Evolutionary conservation across 2,113 vertebrate genomes (phyloP), one percentile per base, ranked within the genome.

Genomic region (Polypterus bichir): DNA sequence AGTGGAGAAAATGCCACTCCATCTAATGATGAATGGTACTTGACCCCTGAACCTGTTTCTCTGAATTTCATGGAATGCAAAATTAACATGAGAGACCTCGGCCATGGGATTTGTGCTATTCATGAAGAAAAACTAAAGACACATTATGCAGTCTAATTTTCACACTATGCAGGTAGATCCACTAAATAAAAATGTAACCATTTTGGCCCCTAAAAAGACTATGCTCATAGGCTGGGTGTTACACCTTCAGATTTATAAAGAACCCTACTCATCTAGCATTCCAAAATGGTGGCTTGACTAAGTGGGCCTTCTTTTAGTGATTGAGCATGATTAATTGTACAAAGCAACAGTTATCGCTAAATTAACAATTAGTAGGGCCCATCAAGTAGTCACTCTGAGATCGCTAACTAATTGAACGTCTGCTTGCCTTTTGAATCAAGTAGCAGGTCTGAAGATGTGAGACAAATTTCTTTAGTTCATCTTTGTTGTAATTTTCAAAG

Each of bases 21-120:
- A 86, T 80, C 80, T 88, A 84, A 88, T 98, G 92, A 98, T 97
- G 91, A 93, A 98, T 97, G 93, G 88, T 85, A 79, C 88, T 93
- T 94, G 92, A 94, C 93, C 93, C 81, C 82, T 68, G 74, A 80
- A 88, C 72, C 81, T 76, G 78, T 77, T 88, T 79, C 78, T 81
- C 82, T 73, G 83, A 82, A 86, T 86, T 84, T 89, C 88, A 75
- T 81, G 81, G 81, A 83, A 80, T 81, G 78, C 80, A 82, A 85
- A 86, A 88, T 88, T 86, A 86, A 83, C 83, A 85, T 74, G 86
- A 85, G 83, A 84, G 80, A 81, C 79, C 76, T 73, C 66, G 68
- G 72, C 73, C 78, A 76, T 79, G 74, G 70, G 79, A 67, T 62
- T 68, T 71, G 74, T 74, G 78, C 78, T 85, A 77, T 74, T 70